Base-by-base conservation (phyloP, 2,797 vertebrate species). In the Mus caroli region DNA sequence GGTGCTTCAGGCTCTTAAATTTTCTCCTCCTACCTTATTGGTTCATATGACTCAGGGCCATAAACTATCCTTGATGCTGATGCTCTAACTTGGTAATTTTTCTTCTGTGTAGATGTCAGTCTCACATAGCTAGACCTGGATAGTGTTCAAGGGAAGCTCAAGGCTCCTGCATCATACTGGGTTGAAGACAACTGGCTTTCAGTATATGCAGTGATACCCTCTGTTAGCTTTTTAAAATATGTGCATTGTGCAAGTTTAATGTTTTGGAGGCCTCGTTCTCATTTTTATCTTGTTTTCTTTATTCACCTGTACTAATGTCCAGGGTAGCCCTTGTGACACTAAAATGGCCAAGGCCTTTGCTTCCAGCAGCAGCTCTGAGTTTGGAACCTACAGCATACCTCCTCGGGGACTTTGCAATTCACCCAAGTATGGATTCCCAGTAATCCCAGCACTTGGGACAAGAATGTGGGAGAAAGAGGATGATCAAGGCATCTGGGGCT, bases 51-150 rank as follows among this genome's bases (percentile, higher is more conserved):
- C 54, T 54, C 3, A 46, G 69, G n/a, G 14, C 26, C 75, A 1
- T 93, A 92, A 96, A 96, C 77, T 95, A 95, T 97, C 93, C 46
- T 20, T 89, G 10, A 1, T 73, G 79, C 19, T 71, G 82, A 24
- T 43, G 34, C n/a, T 88, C 52, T 86, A 85, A 64, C 13, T 50
- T 17, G 20, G 69, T 40, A 4, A 40, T 24, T 89, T 94, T 83
- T 54, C 56, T 60, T 34, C 50, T 10, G 3, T 87, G n/a, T 73
- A 54, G 14, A 54, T 54, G 54, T 54, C 54, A 54, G 54, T 54
- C 54, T 54, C 52, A 40, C 52, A 31, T 24, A 46, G 28, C 34
- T 3, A 0, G 80, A 88, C 43, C 77, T 94, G 0, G 52, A 73
- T 31, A 85, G 94, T 91, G 90, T 79, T 90, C 91, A 60, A 67